These are phyloP conservation scores for Tachystola acroxantha DNA, from an alignment of 2,888 invertebrate genomes.

Conservation along the genomic window DNA sequence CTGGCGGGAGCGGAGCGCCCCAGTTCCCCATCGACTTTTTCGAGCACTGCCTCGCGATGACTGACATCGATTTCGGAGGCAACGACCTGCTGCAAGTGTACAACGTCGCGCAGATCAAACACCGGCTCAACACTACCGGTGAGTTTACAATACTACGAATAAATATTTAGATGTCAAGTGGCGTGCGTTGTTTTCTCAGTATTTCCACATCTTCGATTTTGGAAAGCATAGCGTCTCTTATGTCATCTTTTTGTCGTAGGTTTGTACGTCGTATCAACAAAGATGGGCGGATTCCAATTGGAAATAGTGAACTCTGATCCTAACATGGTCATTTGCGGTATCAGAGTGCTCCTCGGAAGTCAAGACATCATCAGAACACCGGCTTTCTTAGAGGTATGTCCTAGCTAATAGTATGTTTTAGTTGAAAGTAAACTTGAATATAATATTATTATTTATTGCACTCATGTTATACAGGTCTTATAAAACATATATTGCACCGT, in stretches of 20 bases:
- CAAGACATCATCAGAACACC: slow-evolving; percentile 89
- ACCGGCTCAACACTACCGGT: slow-evolving; percentile 87
- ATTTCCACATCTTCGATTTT: too few relatives aligned
- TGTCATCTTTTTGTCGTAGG: slow-evolving; percentile 69
- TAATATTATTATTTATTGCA: not conserved
- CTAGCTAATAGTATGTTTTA: not conserved
- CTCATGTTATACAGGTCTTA: too few relatives aligned
- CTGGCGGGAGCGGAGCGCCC: slow-evolving; percentile 78
- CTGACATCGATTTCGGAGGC: slow-evolving; percentile 96
- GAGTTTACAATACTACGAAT: slow-evolving; percentile 3
- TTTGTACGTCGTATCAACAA: slow-evolving; percentile 95
- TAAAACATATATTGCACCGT: too few relatives aligned
- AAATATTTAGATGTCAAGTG: not conserved
- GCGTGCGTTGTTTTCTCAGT: too few relatives aligned
- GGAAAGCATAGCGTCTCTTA: too few relatives aligned
- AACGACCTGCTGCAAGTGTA: slow-evolving; percentile 96
- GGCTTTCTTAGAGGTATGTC: slow-evolving; percentile 82
- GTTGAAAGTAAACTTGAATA: not conserved
- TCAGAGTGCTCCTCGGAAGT: slow-evolving; percentile 90
- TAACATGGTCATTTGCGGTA: slow-evolving; percentile 92
- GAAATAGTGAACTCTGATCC: slow-evolving; percentile 93
- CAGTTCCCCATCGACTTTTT: slow-evolving; percentile 97
- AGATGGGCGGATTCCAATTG: slow-evolving; percentile 91
- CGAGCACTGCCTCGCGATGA: slow-evolving; percentile 94
- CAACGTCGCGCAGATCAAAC: slow-evolving; percentile 95